Evolutionary conservation across 1,140 invertebrate species (phyloP).

Genomic region (Camponotus floridanus): DNA sequence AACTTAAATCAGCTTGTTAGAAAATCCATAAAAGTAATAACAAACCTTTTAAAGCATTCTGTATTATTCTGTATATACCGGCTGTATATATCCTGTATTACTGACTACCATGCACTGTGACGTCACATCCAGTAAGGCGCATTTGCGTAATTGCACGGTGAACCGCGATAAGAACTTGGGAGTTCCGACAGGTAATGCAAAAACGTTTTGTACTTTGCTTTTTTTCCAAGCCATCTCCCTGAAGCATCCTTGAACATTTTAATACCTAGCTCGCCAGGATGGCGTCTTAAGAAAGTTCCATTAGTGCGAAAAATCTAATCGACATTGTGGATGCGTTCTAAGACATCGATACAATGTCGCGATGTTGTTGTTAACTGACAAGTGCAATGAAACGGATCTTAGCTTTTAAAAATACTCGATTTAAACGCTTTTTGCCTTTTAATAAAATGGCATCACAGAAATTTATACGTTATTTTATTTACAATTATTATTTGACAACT

Average conservation of each 20-base stretch:
- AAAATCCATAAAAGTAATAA: conserved; percentile 1
- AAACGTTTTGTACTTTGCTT: conserved; percentile 66
- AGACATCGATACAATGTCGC: conserved; percentile 26
- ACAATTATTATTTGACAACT: neutral
- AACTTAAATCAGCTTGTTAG: neutral
- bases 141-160: conserved; percentile 72
- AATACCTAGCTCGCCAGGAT: conserved; percentile 50
- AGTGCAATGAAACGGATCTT: neutral
- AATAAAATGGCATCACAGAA: neutral
- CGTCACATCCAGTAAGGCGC: conserved; percentile 64
- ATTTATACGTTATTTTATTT: conserved; percentile 3
- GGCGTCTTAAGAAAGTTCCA: conserved; percentile 59
- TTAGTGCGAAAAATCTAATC: conserved; percentile 71
- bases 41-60: neutral
- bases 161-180: conserved; percentile 68
- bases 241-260: conserved; percentile 63
- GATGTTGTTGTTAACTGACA: conserved; percentile 24
- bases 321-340: conserved; percentile 66
- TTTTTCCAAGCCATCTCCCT: conserved; percentile 63
- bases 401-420: neutral
- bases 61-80: too few species aligned
- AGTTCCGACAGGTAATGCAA: conserved; percentile 54
- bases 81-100: neutral
- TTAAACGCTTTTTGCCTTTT: neutral
- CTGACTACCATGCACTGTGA: conserved; percentile 8